phyloP scores from a whole-genome alignment of 2,113 vertebrate species.

The Pluvianellus socialis region DNA sequence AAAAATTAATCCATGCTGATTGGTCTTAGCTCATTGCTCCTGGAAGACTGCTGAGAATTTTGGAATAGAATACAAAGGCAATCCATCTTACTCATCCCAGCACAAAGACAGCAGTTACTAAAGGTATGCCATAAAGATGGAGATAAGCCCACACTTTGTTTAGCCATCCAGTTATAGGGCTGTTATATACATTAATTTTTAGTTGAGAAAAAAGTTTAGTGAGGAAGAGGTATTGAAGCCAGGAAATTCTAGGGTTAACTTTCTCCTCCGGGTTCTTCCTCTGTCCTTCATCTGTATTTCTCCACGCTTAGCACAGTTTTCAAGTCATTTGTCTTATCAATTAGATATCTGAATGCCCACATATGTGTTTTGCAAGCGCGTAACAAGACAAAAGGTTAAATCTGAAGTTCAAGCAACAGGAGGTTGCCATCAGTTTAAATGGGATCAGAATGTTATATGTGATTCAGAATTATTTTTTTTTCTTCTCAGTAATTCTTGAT shows the following conservation, averaged over 20 bases:
- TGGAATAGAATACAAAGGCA: not conserved
- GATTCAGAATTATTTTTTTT: not conserved
- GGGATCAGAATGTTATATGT: not conserved
- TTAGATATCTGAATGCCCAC: not conserved
- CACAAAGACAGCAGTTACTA: not conserved
- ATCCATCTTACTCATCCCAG: not conserved
- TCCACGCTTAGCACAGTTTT: not conserved
- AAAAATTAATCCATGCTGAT: not conserved
- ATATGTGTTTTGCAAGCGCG: not conserved
- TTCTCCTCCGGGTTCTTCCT: not conserved
- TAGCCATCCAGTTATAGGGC: not conserved
- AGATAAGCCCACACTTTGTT: not conserved
- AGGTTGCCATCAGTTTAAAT: not conserved
- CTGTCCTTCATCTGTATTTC: not conserved
- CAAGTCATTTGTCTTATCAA: not conserved
- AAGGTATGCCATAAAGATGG: not conserved
- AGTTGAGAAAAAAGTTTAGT: not conserved
- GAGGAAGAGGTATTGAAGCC: not conserved
- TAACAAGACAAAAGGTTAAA: not conserved
- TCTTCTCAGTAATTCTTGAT: not conserved
- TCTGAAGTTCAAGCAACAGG: conserved; percentile 6
- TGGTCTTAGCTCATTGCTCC: not conserved
- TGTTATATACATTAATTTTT: not conserved
- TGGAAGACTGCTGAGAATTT: not conserved
- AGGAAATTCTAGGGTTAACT: not conserved